phyloP scores from a whole-genome alignment of 2,888 invertebrate species.

The Dastarcus helophoroides region DNA sequence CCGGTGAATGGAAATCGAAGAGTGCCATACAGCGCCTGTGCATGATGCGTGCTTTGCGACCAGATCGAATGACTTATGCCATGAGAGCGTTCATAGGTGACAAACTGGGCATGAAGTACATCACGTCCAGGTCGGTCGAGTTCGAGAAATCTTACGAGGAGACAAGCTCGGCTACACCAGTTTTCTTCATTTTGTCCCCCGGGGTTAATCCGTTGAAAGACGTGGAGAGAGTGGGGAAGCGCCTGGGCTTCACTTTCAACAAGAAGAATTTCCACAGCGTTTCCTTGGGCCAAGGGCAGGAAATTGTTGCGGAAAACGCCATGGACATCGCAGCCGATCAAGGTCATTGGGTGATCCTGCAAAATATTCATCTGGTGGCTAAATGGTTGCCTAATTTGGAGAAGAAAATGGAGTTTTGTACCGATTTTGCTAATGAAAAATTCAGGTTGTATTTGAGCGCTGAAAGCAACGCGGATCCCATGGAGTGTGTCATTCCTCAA shows the following conservation, averaged over 20 bases:
- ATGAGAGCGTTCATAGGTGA: constrained; percentile 81
- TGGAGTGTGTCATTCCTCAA: constrained; percentile 57
- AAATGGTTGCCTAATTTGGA: constrained; percentile 82
- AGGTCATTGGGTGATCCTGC: constrained; percentile 89
- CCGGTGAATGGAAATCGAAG: constrained; percentile 93
- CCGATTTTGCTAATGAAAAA: constrained; percentile 50
- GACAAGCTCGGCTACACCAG: constrained; percentile 70
- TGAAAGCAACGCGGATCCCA: constrained; percentile 65
- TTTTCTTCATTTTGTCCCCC: constrained; percentile 88
- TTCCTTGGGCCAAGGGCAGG: constrained; percentile 90
- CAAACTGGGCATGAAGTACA: constrained; percentile 72
- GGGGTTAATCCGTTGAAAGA: constrained; percentile 93
- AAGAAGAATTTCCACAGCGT: constrained; percentile 83
- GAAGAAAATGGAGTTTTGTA: constrained; percentile 78
- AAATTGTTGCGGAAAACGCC: constrained; percentile 79
- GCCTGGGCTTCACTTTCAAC: constrained; percentile 66
- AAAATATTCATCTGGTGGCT: constrained; percentile 86
- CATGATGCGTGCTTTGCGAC: constrained; percentile 81
- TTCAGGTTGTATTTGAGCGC: constrained; percentile 76
- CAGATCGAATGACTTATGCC: constrained; percentile 94
- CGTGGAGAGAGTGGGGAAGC: constrained; percentile 74
- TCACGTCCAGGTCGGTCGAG: constrained; percentile 65
- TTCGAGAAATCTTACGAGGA: constrained; percentile 80
- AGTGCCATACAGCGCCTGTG: constrained; percentile 73
- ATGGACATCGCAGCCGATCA: constrained; percentile 61